Conservation (phyloP, 2,797 vertebrate species). For the Tauraco hartlaubi region DNA sequence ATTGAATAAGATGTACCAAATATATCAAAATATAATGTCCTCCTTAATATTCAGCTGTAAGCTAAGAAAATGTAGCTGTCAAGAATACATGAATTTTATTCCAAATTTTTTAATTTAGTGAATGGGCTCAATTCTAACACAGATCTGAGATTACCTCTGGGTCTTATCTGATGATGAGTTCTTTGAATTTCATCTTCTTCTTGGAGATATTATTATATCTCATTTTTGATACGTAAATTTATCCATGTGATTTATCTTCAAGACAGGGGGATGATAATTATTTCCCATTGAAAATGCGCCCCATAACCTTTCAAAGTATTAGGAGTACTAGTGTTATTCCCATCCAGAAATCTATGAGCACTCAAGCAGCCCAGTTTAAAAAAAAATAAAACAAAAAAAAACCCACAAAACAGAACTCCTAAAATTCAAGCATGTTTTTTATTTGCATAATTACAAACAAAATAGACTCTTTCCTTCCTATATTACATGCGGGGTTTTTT, state of each 20-base stretch:
- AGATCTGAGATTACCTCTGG: neutral
- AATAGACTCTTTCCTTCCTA: neutral
- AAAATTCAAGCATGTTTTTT: neutral
- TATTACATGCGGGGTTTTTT: neutral
- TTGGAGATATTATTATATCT: neutral
- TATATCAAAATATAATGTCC: neutral
- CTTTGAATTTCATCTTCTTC: neutral
- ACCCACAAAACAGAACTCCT: rapidly evolving
- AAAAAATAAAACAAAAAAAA: neutral
- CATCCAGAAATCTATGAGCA: neutral
- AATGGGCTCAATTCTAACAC: neutral
- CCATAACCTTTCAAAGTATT: neutral
- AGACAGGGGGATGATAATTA: neutral
- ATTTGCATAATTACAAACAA: neutral
- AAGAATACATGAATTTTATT: neutral
- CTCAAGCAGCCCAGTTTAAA: neutral
- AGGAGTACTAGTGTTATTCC: neutral
- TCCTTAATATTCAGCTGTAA: neutral
- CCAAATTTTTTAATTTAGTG: neutral
- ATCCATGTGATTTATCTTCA: neutral
- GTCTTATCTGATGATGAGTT: neutral
- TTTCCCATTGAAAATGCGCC: neutral
- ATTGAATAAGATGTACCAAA: neutral
- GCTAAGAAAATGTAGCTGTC: neutral
- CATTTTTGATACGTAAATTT: neutral